Conservation (phyloP, 1,140 invertebrate species). For the Drepana arcuata region DNA sequence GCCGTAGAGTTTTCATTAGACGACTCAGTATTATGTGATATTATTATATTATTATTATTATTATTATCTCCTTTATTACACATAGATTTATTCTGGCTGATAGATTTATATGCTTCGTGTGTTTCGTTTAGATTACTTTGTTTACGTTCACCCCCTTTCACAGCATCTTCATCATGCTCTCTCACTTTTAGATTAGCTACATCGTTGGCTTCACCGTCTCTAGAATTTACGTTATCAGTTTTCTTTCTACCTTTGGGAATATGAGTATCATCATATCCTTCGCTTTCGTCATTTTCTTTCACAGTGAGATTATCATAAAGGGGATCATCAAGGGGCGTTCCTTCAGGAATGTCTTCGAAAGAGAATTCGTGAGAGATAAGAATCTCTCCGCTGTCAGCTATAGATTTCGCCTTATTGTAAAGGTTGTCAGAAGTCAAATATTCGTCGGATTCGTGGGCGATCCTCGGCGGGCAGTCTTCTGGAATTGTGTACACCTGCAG, state of each 20-base stretch:
- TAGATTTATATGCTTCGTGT: too few species aligned
- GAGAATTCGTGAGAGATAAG: conserved; percentile 43
- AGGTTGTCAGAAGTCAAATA: conserved; percentile 41
- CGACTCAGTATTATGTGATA: too few species aligned
- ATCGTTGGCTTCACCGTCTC: too few species aligned
- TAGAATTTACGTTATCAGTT: too few species aligned
- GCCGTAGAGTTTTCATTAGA: too few species aligned
- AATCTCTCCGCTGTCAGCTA: conserved; percentile 32
- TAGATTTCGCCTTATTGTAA: conserved; percentile 37
- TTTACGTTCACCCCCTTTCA: too few species aligned
- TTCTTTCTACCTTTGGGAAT: too few species aligned
- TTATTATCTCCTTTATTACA: too few species aligned
- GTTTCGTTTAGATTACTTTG: too few species aligned
- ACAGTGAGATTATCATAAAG: conserved; percentile 42
- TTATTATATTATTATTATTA: too few species aligned
- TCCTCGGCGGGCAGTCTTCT: conserved; percentile 46
- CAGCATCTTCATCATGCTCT: conserved; percentile 1
- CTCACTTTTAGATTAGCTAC: conserved; percentile 5
- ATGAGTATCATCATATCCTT: too few species aligned
- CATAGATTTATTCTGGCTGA: too few species aligned
- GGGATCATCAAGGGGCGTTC: conserved; percentile 48
- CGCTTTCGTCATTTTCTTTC: conserved; percentile 12
- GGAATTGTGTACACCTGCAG: conserved; percentile 54
- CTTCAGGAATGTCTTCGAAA: conserved; percentile 51
- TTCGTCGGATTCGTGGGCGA: conserved; percentile 26